Conservation (phyloP, 2,113 vertebrate species). For the Tyrannus savana region DNA sequence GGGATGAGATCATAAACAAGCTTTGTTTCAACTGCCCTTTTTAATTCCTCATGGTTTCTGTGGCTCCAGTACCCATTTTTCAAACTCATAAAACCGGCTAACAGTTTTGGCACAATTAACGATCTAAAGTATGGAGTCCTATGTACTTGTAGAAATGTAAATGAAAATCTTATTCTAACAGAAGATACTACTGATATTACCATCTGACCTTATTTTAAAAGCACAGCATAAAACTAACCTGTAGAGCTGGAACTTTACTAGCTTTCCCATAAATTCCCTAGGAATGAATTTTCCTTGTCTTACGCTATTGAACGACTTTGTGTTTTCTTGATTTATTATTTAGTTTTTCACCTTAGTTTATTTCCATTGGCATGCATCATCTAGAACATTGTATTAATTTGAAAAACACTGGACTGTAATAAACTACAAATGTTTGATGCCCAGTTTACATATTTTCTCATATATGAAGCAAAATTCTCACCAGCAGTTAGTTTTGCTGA, state of each 20-base stretch:
- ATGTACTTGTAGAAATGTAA: not conserved
- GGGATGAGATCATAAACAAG: not conserved
- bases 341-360: not conserved
- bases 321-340: not conserved
- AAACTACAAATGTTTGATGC: not conserved
- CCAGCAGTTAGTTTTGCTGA: not conserved
- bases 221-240: not conserved
- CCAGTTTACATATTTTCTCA: not conserved
- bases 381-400: not conserved
- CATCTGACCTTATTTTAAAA: not conserved
- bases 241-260: not conserved
- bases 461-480: not conserved
- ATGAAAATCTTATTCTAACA: not conserved
- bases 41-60: not conserved
- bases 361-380: not conserved
- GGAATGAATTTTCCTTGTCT: not conserved
- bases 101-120: not conserved
- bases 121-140: not conserved
- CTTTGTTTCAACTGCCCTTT: not conserved
- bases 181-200: not conserved
- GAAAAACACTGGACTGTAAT: not conserved
- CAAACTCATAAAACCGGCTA: not conserved
- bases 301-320: not conserved
- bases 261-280: not conserved
- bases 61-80: not conserved